These are phyloP conservation scores for Martes martes DNA, from an alignment of 2,113 vertebrate species.

Conservation along the genomic window DNA sequence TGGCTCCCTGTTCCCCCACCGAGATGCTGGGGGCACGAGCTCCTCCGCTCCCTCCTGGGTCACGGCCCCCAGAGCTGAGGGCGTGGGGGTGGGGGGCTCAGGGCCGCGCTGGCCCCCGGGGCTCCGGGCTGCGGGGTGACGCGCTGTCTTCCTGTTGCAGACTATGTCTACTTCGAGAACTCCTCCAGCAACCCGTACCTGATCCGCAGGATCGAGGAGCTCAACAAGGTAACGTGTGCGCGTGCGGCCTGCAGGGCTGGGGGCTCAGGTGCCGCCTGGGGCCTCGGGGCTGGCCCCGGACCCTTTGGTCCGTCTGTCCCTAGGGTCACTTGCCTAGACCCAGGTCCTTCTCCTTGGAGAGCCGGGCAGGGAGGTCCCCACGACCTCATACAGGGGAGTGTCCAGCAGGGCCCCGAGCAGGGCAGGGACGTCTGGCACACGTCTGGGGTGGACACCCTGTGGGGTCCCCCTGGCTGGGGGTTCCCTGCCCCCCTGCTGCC, in stretches of 20 bases:
- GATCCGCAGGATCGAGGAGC: conserved; percentile 98
- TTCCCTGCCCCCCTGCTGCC: not conserved
- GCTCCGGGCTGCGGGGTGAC: not conserved
- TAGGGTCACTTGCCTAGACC: not conserved
- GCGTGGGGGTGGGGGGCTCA: accelerated
- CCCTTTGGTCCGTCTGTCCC: not conserved
- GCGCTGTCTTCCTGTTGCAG: conserved; percentile 78
- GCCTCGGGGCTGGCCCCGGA: not conserved
- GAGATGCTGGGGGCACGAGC: accelerated
- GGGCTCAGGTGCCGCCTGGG: accelerated
- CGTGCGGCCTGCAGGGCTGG: no score
- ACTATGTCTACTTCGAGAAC: conserved; percentile 99
- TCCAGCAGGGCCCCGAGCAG: not conserved
- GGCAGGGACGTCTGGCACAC: accelerated
- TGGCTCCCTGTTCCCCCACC: accelerated
- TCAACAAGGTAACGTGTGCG: conserved; percentile 91
- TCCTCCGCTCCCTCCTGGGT: accelerated
- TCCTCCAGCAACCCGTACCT: conserved; percentile 99
- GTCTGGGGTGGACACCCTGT: no score
- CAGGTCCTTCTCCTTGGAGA: not conserved
- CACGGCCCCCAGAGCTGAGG: not conserved
- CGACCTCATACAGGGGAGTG: accelerated
- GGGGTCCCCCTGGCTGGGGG: not conserved
- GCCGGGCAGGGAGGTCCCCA: no score
- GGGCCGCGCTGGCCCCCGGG: accelerated